Conservation (phyloP, 2,888 invertebrate genomes). For the Tholera decimalis region DNA sequence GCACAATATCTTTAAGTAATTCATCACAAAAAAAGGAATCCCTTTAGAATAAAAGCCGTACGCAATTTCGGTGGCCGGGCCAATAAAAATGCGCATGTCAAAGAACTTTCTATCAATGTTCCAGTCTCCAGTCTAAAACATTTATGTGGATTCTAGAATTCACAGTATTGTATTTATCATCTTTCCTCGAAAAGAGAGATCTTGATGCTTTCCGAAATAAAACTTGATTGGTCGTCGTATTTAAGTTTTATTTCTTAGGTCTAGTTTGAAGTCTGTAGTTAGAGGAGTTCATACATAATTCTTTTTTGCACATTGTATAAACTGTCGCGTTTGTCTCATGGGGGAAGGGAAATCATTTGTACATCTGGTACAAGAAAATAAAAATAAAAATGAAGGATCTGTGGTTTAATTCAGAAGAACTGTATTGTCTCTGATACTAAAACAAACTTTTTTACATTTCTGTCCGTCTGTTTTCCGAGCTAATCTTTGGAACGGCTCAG, state of each 20-base stretch:
- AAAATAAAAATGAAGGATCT: no score
- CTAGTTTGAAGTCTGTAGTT: conserved; percentile 12
- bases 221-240: conserved; percentile 5
- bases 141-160: conserved; percentile 21
- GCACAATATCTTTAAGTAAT: conserved; percentile 24
- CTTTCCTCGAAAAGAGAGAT: conserved; percentile 15
- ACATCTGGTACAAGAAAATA: no score
- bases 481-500: no score
- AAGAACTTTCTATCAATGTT: conserved; percentile 21
- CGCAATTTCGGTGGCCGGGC: not conserved
- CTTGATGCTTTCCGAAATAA: conserved; percentile 23
- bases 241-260: not conserved
- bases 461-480: no score
- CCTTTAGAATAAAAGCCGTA: conserved; percentile 12
- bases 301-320: not conserved
- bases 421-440: no score
- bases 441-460: no score
- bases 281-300: no score
- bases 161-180: conserved; percentile 25
- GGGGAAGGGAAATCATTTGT: no score
- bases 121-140: not conserved
- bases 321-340: no score
- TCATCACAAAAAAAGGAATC: conserved; percentile 22
- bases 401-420: no score
- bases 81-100: conserved; percentile 40